Percentiles rank a stretch among this genome's conserved stretches.
Evolutionary conservation across 2,113 vertebrate genomes (phyloP).

Genomic region (Clarias macrocephalus): DNA sequence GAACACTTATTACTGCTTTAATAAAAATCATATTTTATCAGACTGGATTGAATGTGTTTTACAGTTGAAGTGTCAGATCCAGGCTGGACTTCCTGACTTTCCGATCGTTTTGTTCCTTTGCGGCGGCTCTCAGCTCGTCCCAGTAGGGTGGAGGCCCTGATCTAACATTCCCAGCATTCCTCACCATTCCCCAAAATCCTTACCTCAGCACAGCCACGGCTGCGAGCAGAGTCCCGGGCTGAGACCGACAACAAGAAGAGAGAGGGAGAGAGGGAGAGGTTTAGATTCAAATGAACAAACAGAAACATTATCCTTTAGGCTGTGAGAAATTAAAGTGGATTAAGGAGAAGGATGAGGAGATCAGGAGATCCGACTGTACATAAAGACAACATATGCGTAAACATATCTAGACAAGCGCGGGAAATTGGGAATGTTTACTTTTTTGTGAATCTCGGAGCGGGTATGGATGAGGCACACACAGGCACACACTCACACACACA

Average conservation of each 20-base stretch:
- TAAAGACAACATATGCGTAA: neutral
- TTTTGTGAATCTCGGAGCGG: neutral
- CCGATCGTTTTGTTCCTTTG: neutral
- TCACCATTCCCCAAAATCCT: conserved; percentile 31
- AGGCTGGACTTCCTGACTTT: conserved; percentile 2
- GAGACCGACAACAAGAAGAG: neutral
- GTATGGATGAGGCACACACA: neutral
- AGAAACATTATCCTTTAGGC: neutral
- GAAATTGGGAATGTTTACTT: neutral
- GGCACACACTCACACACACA: no score
- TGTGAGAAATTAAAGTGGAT: neutral
- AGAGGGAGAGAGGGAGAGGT: neutral
- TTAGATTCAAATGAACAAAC: neutral
- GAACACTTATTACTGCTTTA: neutral
- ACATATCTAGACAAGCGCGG: neutral
- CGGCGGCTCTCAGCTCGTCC: neutral
- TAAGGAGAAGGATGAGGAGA: neutral
- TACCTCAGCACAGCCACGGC: conserved; percentile 18
- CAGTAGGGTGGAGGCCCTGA: conserved; percentile 42
- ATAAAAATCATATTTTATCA: neutral
- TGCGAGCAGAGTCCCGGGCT: neutral
- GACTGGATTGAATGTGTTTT: neutral
- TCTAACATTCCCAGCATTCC: conserved; percentile 51
- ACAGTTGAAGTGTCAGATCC: neutral
- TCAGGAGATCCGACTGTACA: neutral